Evolutionary conservation across 2,113 vertebrate genomes (phyloP), one percentile per base, ranked within the genome.

Genomic region (Clinocottus analis): DNA sequence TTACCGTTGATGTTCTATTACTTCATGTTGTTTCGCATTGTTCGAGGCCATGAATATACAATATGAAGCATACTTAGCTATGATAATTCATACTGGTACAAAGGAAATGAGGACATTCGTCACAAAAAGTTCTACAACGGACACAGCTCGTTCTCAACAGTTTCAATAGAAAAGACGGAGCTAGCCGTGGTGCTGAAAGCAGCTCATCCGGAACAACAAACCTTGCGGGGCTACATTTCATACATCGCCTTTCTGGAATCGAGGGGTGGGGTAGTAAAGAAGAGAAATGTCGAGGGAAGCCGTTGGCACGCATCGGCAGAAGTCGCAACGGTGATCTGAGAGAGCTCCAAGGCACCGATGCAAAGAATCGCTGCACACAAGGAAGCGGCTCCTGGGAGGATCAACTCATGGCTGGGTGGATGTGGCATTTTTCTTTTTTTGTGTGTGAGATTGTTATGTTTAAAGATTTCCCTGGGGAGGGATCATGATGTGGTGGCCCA

Each of bases 171-270:
- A n/a, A 70, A 39, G 11, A 8, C 2, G 78, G 84, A 78, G 86
- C 88, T 84, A 35, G 77, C 88, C 80, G 0, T 85, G 86, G 88
- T 90, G 72, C 86, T 90, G 86, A 90, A 87, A 87, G 70, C 1
- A 55, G 51, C 75, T 86, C 63, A 60, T 23, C 73, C 55, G 5
- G 29, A 85, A 80, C 61, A 78, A 75, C 13, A 66, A 77, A 55
- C 43, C 63, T 71, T 16, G 7, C 25, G 37, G 75, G 64, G 69
- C 31, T 43, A n/a, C 5, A 4, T 72, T 82, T 80, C 41, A 68
- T 55, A 64, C 1, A 59, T 56, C 8, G 27, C 45, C 66, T 7
- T 47, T 77, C 27, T 80, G 43, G 66, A 62, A 53, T 37, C 77
- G 25, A 9, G 55, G 49, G 29, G 78, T 33, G 51, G 1, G 23